Conservation (phyloP, 2,113 vertebrate species). For the Pionites leucogaster region DNA sequence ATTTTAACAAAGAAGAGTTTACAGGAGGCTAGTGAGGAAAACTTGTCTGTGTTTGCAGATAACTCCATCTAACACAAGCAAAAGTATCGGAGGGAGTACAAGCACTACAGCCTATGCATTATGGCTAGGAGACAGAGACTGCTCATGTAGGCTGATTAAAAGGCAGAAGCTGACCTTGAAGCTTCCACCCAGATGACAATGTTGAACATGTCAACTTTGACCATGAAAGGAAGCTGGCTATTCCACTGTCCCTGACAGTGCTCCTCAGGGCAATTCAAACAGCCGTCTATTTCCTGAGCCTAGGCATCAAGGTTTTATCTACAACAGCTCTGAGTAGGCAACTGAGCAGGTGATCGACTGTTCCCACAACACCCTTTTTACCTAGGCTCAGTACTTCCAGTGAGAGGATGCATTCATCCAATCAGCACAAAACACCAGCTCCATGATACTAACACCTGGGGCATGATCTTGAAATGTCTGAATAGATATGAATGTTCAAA, state of each 20-base stretch:
- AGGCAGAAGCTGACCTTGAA: conserved; percentile 15
- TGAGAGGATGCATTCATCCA: not conserved
- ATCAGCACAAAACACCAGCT: not conserved
- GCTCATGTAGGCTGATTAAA: not conserved
- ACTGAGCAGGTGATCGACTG: not conserved
- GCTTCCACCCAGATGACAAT: not conserved
- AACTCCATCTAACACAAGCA: not conserved
- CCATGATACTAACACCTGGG: not conserved
- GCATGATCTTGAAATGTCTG: not conserved
- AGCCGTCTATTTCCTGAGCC: not conserved
- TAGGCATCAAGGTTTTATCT: not conserved
- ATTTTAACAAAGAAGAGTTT: not conserved
- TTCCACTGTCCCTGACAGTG: not conserved
- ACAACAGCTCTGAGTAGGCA: not conserved
- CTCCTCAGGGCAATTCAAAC: not conserved
- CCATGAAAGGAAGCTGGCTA: not conserved
- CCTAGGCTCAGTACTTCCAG: not conserved
- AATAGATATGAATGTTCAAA: not conserved
- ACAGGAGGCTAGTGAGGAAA: not conserved
- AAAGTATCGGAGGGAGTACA: not conserved
- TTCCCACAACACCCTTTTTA: not conserved
- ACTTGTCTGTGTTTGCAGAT: not conserved
- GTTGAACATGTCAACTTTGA: not conserved
- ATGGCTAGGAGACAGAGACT: not conserved
- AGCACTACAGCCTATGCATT: not conserved